Evolutionary conservation across 2,113 vertebrate species (phyloP).

Genomic region (Crotophaga sulcirostris): DNA sequence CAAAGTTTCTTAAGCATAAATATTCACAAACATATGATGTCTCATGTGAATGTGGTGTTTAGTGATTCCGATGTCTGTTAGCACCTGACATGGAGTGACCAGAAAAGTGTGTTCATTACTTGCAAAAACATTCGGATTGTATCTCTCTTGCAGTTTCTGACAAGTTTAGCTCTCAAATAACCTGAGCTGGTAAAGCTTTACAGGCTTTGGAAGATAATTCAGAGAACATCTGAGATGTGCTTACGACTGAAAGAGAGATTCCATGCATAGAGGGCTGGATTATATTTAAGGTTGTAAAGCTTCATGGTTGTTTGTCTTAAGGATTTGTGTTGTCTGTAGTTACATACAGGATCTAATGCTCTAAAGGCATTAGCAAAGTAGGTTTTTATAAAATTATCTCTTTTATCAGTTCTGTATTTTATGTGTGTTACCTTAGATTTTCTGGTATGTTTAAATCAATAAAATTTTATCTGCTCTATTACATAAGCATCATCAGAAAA

Average conservation of each 20-base stretch:
- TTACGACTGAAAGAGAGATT: accelerated
- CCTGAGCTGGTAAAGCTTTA: not conserved
- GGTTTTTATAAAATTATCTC: accelerated
- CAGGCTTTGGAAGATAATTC: not conserved
- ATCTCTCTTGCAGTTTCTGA: not conserved
- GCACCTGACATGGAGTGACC: not conserved
- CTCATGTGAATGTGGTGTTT: not conserved
- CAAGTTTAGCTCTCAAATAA: not conserved
- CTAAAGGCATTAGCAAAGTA: not conserved
- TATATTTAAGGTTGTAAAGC: not conserved
- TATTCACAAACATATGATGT: not conserved
- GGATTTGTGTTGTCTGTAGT: not conserved
- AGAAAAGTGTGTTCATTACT: not conserved
- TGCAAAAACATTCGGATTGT: not conserved
- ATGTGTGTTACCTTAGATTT: not conserved
- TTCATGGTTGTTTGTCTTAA: not conserved
- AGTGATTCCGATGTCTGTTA: not conserved
- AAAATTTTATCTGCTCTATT: not conserved
- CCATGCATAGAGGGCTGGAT: accelerated
- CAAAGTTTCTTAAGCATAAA: not conserved
- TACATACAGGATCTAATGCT: not conserved
- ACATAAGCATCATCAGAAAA: not conserved
- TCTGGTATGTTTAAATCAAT: not conserved
- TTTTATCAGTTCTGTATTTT: not conserved
- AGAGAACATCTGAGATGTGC: not conserved